A percentile compares a stretch with the other conserved stretches of the same genome.
Conservation (phyloP, 2,113 vertebrate genomes). For the Suncus etruscus region DNA sequence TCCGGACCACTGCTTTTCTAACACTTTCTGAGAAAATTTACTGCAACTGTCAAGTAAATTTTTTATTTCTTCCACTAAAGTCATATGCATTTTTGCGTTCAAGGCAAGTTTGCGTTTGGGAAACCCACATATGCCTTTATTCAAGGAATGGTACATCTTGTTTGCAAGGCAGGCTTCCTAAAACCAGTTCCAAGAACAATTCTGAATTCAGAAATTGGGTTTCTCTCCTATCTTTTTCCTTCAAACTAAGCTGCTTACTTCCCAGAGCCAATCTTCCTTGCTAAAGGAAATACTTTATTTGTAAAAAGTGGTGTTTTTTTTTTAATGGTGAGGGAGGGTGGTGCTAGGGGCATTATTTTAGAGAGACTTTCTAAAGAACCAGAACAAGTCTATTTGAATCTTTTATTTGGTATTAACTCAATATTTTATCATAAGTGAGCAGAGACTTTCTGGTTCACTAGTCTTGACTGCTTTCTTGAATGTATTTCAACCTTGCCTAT, state of each 20-base stretch:
- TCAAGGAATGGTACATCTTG: neutral
- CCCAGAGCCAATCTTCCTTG: constrained; percentile 82
- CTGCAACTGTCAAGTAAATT: neutral
- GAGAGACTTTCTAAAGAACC: constrained; percentile 85
- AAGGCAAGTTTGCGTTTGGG: neutral
- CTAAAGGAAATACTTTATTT: constrained; percentile 84
- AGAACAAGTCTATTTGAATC: constrained; percentile 86
- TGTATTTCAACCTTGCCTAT: constrained; percentile 85
- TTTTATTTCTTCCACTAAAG: neutral
- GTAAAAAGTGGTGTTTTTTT: constrained; percentile 72
- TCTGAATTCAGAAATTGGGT: constrained; percentile 82
- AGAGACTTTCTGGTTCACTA: constrained; percentile 86
- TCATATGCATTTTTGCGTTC: neutral
- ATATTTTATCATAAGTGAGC: constrained; percentile 90
- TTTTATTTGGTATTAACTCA: constrained; percentile 88
- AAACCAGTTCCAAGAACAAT: constrained; percentile 58
- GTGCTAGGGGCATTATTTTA: constrained; percentile 85
- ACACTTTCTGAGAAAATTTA: neutral
- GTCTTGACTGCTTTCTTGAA: constrained; percentile 87
- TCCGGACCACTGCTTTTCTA: neutral
- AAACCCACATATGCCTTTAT: neutral
- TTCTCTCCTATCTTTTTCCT: constrained; percentile 74
- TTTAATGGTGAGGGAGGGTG: constrained; percentile 34
- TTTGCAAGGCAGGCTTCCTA: constrained; percentile 34
- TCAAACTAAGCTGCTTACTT: constrained; percentile 85